A percentile compares a stretch with the other conserved stretches of the same genome.
Conservation (phyloP, 1,140 invertebrate genomes). For the Tetraneura akinire region DNA sequence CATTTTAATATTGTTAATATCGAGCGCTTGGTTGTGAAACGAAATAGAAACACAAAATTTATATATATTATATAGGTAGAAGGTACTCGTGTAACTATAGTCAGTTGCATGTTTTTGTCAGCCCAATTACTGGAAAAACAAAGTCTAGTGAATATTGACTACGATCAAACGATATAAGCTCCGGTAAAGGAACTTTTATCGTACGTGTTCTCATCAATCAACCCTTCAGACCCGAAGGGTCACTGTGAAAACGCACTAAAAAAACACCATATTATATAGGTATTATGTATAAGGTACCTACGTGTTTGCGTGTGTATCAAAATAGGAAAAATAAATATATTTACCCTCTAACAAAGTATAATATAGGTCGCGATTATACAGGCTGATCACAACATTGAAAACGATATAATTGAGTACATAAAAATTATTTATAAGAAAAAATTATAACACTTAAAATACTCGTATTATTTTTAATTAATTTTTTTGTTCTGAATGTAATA, state of each 20-base stretch:
- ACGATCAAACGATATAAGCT: background rate
- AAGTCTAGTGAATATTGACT: background rate
- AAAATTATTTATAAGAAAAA: too few species aligned
- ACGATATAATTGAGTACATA: too few species aligned
- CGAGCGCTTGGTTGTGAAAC: background rate
- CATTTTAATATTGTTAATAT: too few species aligned
- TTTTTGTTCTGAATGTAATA: too few species aligned
- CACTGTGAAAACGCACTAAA: background rate
- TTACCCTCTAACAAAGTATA: too few species aligned
- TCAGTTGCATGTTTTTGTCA: background rate
- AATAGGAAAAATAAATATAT: too few species aligned
- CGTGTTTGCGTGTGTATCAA: too few species aligned
- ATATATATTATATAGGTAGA: background rate
- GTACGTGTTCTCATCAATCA: background rate
- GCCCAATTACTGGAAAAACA: constrained; percentile 20
- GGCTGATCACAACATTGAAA: too few species aligned
- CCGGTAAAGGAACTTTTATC: background rate
- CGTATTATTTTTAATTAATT: too few species aligned
- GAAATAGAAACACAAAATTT: background rate
- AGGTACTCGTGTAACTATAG: background rate
- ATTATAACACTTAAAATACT: too few species aligned
- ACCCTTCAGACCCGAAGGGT: background rate
- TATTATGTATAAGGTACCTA: too few species aligned
- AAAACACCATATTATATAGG: background rate
- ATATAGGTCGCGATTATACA: too few species aligned